phyloP scores from a whole-genome alignment of 2,888 invertebrate species.

The Nymphalis urticae region DNA sequence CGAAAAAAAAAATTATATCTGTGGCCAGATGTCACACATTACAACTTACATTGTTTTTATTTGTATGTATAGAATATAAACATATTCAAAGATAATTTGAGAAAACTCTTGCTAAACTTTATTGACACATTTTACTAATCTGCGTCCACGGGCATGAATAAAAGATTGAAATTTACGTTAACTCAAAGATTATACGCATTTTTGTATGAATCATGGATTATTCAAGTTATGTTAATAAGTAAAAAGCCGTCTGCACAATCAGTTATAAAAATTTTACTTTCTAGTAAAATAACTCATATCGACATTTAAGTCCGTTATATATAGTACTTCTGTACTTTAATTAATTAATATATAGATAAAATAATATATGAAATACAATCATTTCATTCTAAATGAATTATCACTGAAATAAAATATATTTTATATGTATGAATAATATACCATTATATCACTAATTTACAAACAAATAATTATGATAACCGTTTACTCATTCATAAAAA shows the following conservation, averaged over 20 bases:
- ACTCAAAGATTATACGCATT: constrained; percentile 5
- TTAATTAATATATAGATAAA: too few relatives aligned
- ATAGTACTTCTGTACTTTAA: too few relatives aligned
- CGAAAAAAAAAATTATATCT: too few relatives aligned
- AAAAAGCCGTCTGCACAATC: background rate
- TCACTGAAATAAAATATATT: background rate
- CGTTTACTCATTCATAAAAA: background rate
- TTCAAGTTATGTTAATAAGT: background rate
- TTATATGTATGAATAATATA: background rate
- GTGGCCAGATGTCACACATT: too few relatives aligned
- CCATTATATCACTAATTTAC: background rate
- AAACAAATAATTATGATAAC: background rate
- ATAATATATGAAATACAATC: too few relatives aligned
- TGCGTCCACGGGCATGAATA: background rate
- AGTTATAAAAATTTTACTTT: background rate
- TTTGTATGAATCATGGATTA: constrained; percentile 5
- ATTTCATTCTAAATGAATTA: background rate
- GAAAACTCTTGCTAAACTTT: background rate
- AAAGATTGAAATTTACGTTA: background rate
- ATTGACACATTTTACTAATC: background rate
- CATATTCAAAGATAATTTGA: too few relatives aligned
- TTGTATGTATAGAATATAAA: too few relatives aligned
- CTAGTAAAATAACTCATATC: background rate
- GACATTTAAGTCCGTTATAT: background rate
- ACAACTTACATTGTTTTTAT: too few relatives aligned